These are phyloP conservation scores for Tetraodon nigroviridis DNA, from an alignment of 2,113 vertebrate species.

Conservation along the genomic window DNA sequence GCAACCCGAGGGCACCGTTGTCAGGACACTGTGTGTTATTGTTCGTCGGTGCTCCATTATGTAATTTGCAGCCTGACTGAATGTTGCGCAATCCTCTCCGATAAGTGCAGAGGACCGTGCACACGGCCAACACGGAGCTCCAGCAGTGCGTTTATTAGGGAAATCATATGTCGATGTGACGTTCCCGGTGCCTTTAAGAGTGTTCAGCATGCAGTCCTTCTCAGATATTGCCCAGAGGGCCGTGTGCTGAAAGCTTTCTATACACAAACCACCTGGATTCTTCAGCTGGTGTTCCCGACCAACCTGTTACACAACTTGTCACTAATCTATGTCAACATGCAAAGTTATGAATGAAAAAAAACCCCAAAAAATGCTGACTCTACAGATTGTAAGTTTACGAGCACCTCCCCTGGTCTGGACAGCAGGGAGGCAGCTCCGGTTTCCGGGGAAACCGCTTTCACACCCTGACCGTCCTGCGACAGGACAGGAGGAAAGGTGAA, in stretches of 20 bases:
- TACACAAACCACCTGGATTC: constrained; percentile 16
- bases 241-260: constrained; percentile 3
- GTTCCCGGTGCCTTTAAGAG: background rate
- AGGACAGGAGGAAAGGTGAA: constrained; percentile 50
- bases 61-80: constrained; percentile 42
- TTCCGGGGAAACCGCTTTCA: constrained; percentile 44
- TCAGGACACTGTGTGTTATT: constrained; percentile 25
- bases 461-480: constrained; percentile 15
- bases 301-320: constrained; percentile 16
- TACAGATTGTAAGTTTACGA: constrained; percentile 1
- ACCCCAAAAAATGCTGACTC: background rate
- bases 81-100: constrained; percentile 51
- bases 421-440: constrained; percentile 26
- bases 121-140: background rate
- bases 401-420: constrained; percentile 12
- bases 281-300: constrained; percentile 1
- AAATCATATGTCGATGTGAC: constrained; percentile 7
- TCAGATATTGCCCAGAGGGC: constrained; percentile 10
- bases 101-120: constrained; percentile 36
- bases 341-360: constrained; percentile 12
- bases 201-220: constrained; percentile 1
- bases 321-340: constrained; percentile 14
- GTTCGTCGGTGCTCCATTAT: constrained; percentile 30
- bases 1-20: background rate
- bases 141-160: constrained; percentile 1